These are phyloP conservation scores for Lerema accius DNA, from an alignment of 1,140 invertebrate genomes.

Conservation along the genomic window DNA sequence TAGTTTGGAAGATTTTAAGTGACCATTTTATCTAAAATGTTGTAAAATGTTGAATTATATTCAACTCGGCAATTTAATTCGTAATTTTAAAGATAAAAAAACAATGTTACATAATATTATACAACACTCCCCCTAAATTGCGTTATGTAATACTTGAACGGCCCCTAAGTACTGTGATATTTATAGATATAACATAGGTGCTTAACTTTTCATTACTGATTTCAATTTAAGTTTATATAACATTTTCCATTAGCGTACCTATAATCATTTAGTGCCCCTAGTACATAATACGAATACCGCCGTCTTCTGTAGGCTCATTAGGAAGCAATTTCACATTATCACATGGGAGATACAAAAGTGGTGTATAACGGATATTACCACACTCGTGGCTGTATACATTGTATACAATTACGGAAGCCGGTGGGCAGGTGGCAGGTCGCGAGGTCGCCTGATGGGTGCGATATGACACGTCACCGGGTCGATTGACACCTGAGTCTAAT, in stretches of 20 bases:
- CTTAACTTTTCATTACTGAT: neutral
- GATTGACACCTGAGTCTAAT: no score
- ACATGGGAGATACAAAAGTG: neutral
- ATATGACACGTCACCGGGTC: no score
- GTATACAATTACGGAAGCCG: neutral
- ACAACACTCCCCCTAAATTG: no score
- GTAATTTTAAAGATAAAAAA: no score
- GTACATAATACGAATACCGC: neutral
- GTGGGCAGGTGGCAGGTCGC: neutral
- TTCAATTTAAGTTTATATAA: neutral
- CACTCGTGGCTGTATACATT: no score
- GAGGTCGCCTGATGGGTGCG: no score
- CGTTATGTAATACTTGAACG: no score
- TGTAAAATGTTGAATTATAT: no score
- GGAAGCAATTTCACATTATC: neutral
- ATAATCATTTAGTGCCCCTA: neutral
- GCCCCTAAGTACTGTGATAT: neutral
- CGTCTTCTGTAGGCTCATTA: neutral
- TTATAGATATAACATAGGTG: neutral
- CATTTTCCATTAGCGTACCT: neutral
- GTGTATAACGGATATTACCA: constrained; percentile 2
- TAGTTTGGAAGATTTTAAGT: no score
- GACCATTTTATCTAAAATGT: no score
- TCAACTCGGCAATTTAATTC: no score
- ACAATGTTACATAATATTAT: no score